A percentile compares a stretch with the other conserved stretches of the same genome.
Conservation (phyloP, 2,797 vertebrate genomes). For the Anguilla marmorata region DNA sequence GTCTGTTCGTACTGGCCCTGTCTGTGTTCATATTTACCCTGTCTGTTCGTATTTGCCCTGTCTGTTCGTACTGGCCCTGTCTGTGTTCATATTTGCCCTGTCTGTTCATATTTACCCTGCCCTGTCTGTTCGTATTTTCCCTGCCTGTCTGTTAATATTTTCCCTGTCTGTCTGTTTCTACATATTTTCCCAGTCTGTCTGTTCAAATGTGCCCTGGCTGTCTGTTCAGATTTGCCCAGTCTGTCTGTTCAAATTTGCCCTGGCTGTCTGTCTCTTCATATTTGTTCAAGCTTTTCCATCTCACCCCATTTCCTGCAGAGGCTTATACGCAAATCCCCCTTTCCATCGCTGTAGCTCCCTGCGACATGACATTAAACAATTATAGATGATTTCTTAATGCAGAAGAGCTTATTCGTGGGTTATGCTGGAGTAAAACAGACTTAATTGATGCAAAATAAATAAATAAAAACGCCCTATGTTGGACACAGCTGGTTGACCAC, state of each 20-base stretch:
- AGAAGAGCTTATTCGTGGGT: slow-evolving; percentile 9
- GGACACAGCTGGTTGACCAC: slow-evolving; percentile 18
- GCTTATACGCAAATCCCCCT: not conserved
- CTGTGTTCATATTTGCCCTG: no score
- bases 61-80: not conserved
- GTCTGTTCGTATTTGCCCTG: not conserved
- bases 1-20: not conserved
- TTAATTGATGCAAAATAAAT: slow-evolving; percentile 22
- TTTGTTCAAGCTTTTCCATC: not conserved
- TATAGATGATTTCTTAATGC: slow-evolving; percentile 3
- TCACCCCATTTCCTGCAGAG: not conserved
- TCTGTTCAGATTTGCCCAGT: not conserved
- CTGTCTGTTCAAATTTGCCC: not conserved
- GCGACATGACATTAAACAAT: not conserved
- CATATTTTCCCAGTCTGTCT: not conserved
- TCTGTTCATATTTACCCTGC: not conserved
- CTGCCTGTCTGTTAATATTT: not conserved
- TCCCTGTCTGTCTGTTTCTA: not conserved
- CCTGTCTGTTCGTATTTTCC: not conserved
- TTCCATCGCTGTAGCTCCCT: slow-evolving; percentile 9
- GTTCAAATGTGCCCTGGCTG: not conserved
- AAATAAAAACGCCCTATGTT: not conserved
- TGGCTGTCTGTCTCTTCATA: not conserved
- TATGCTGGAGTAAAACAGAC: not conserved
- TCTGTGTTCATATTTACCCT: not conserved